Conservation (phyloP, 2,797 vertebrate genomes). For the Oceanodroma leucorhoa region DNA sequence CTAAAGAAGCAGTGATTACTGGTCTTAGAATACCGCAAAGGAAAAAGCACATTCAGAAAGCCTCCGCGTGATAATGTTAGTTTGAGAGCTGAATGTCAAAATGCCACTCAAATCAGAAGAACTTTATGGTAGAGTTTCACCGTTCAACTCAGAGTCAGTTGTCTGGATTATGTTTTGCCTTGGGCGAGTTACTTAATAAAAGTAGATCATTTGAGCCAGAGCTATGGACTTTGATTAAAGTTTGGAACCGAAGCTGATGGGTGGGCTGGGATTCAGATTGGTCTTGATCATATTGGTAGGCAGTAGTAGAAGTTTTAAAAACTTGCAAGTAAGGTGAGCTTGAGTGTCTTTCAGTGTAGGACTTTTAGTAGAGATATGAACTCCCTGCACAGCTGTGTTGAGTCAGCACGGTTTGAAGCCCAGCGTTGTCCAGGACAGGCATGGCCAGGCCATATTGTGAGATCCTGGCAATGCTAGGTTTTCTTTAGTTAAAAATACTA, state of each 20-base stretch:
- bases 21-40: not conserved
- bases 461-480: not conserved
- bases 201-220: not conserved
- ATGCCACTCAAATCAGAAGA: not conserved
- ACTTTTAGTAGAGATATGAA: not conserved
- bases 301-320: not conserved
- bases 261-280: not conserved
- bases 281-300: not conserved
- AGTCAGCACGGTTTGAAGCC: not conserved
- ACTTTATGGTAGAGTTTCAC: not conserved
- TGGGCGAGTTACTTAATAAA: not conserved
- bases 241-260: not conserved
- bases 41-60: not conserved
- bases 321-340: not conserved
- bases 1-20: not conserved
- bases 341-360: not conserved
- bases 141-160: not conserved
- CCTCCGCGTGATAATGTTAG: not conserved
- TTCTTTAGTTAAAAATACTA: not conserved
- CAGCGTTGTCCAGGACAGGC: not conserved
- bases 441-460: accelerated
- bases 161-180: not conserved
- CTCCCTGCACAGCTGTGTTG: not conserved
- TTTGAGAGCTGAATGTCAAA: not conserved
- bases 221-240: not conserved